Percentiles rank a stretch among this genome's conserved stretches.
Evolutionary conservation across 2,113 vertebrate genomes (phyloP).

Genomic region (Podarcis raffonei): DNA sequence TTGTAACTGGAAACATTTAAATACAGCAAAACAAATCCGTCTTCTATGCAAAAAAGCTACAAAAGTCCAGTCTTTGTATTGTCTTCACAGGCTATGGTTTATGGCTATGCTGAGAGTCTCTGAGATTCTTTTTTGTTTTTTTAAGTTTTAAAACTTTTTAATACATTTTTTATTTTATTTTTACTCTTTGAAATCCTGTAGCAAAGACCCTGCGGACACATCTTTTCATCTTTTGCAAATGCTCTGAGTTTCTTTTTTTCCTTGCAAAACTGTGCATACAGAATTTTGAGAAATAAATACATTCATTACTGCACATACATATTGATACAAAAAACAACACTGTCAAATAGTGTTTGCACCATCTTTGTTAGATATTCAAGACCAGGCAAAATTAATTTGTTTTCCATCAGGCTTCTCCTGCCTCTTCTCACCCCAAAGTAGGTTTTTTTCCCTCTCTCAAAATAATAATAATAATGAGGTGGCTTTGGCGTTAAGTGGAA

Average conservation of each 20-base stretch:
- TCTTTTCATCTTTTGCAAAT: slow-evolving; percentile 70
- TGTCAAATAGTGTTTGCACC: slow-evolving; percentile 97
- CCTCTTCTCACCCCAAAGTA: background rate
- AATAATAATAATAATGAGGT: slow-evolving; percentile 31
- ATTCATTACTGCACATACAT: slow-evolving; percentile 98
- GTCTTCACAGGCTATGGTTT: slow-evolving; percentile 91
- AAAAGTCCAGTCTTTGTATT: slow-evolving; percentile 78
- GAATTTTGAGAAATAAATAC: slow-evolving; percentile 96
- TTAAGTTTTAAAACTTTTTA: slow-evolving; percentile 62
- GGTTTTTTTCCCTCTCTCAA: background rate
- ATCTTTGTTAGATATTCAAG: slow-evolving; percentile 87
- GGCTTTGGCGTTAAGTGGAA: slow-evolving; percentile 66
- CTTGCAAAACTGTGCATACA: slow-evolving; percentile 85
- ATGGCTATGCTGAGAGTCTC: slow-evolving; percentile 91
- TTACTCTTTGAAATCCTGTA: slow-evolving; percentile 79
- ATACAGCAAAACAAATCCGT: slow-evolving; percentile 76
- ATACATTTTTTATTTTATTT: slow-evolving; percentile 36
- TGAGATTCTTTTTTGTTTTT: slow-evolving; percentile 81
- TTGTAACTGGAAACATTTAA: slow-evolving; percentile 77
- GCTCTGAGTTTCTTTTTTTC: slow-evolving; percentile 73
- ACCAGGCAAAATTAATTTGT: slow-evolving; percentile 83
- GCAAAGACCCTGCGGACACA: slow-evolving; percentile 75
- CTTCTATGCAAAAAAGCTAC: slow-evolving; percentile 73
- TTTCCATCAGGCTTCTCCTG: slow-evolving; percentile 69
- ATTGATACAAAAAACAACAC: slow-evolving; percentile 94